A percentile compares a stretch with the other conserved stretches of the same genome.
phyloP scores from a whole-genome alignment of 2,797 vertebrate genomes.

The Austrolebias charrua region DNA sequence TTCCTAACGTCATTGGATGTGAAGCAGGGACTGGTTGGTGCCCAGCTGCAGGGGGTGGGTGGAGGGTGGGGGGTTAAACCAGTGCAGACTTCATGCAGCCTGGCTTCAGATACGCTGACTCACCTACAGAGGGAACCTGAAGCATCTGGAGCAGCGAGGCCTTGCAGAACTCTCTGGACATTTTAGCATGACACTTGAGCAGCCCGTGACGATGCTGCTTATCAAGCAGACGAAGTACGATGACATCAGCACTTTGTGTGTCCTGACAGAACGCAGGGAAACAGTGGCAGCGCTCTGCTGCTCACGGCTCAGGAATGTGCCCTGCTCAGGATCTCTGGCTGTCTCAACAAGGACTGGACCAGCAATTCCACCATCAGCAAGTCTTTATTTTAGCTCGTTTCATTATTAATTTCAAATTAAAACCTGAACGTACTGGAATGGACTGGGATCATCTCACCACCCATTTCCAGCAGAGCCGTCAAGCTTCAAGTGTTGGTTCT shows the following conservation, averaged over 20 bases:
- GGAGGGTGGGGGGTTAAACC: not conserved
- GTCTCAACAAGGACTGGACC: not conserved
- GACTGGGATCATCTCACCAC: too few relatives aligned
- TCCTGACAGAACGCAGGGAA: slow-evolving; percentile 39
- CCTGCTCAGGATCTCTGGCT: slow-evolving; percentile 16
- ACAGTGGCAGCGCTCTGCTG: not conserved
- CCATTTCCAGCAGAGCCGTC: too few relatives aligned
- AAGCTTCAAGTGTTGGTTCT: too few relatives aligned
- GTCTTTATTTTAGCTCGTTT: too few relatives aligned
- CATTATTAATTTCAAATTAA: too few relatives aligned
- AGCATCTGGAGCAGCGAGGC: slow-evolving; percentile 19
- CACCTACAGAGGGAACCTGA: slow-evolving; percentile 40
- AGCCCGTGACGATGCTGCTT: slow-evolving; percentile 36
- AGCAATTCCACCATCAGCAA: too few relatives aligned
- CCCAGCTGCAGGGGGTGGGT: slow-evolving; percentile 4
- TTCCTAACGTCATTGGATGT: slow-evolving; percentile 10
- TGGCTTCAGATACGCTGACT: slow-evolving; percentile 21
- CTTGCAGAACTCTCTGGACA: slow-evolving; percentile 49
- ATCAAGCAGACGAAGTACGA: slow-evolving; percentile 46
- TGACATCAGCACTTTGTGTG: slow-evolving; percentile 30
- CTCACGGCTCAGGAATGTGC: slow-evolving; percentile 34
- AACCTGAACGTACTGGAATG: too few relatives aligned
- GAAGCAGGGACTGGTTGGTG: slow-evolving; percentile 8
- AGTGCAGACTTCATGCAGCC: slow-evolving; percentile 7
- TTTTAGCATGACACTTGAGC: slow-evolving; percentile 49